Evolutionary conservation across 1,140 invertebrate species (phyloP).

Genomic region (Cotesia vestalis): DNA sequence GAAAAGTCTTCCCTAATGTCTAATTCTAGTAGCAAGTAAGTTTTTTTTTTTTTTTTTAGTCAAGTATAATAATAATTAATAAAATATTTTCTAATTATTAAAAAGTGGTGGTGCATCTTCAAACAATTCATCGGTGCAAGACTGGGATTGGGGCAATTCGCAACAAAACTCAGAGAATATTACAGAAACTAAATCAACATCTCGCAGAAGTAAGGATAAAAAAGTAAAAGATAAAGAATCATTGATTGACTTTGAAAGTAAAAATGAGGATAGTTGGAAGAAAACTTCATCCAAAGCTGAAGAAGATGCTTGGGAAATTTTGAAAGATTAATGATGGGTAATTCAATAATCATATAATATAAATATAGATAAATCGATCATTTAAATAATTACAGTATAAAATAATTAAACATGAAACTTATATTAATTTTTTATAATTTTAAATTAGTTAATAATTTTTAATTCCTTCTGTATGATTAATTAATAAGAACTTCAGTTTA

Average conservation of each 20-base stretch:
- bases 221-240: slow-evolving; percentile 54
- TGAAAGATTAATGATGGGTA: slow-evolving; percentile 63
- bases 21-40: slow-evolving; percentile 57
- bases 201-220: slow-evolving; percentile 54
- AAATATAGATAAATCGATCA: neutral
- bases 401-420: neutral
- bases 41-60: slow-evolving; percentile 41
- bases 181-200: slow-evolving; percentile 39
- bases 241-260: slow-evolving; percentile 65
- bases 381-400: neutral
- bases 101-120: slow-evolving; percentile 46
- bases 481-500: too few relatives aligned
- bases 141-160: slow-evolving; percentile 54
- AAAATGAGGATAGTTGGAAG: slow-evolving; percentile 56
- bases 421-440: too few relatives aligned
- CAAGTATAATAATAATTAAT: slow-evolving; percentile 52
- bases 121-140: slow-evolving; percentile 44
- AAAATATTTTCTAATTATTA: too few relatives aligned
- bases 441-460: too few relatives aligned
- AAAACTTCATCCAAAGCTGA: slow-evolving; percentile 60
- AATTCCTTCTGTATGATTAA: too few relatives aligned
- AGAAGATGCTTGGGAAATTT: slow-evolving; percentile 69
- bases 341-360: slow-evolving; percentile 4
- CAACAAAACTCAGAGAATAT: slow-evolving; percentile 44
- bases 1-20: slow-evolving; percentile 67